A percentile compares a stretch with the other conserved stretches of the same genome.
These are phyloP conservation scores for Hypselothyrea guttata DNA, from an alignment of 2,888 invertebrate genomes.

Conservation along the genomic window DNA sequence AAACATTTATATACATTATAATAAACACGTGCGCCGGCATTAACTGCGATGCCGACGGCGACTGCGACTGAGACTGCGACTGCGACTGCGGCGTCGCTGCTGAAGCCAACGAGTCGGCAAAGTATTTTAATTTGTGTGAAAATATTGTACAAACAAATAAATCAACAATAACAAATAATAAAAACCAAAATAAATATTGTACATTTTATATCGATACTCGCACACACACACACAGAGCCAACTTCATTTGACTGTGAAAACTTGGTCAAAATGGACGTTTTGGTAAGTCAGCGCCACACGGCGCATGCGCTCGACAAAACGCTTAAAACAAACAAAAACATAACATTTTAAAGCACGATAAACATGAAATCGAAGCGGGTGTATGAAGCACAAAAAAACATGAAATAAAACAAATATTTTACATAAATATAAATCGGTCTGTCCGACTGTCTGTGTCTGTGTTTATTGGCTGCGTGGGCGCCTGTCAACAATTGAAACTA, in stretches of 20 bases:
- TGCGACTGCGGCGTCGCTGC: constrained; percentile 23
- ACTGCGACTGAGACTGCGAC: neutral
- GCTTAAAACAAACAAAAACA: constrained; percentile 61
- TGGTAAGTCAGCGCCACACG: constrained; percentile 55
- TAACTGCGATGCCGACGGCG: constrained; percentile 6
- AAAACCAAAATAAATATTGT: constrained; percentile 72
- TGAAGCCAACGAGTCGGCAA: constrained; percentile 55
- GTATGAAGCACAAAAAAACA: constrained; percentile 16
- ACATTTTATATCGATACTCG: constrained; percentile 53
- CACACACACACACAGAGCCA: constrained; percentile 26
- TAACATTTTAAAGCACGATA: constrained; percentile 64
- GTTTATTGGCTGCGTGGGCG: constrained; percentile 39
- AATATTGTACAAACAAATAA: constrained; percentile 75
- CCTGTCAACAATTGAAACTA: constrained; percentile 56
- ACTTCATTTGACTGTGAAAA: constrained; percentile 56
- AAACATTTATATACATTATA: constrained; percentile 15
- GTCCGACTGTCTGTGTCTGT: constrained; percentile 11
- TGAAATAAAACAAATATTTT: constrained; percentile 55
- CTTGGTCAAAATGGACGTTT: constrained; percentile 68
- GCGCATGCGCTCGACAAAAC: constrained; percentile 66
- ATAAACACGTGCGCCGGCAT: constrained; percentile 16
- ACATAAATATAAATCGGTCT: constrained; percentile 43
- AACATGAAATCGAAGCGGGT: constrained; percentile 47
- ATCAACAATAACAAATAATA: constrained; percentile 71
- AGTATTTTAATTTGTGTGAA: constrained; percentile 78